Evolutionary conservation across 2,113 vertebrate species (phyloP).

Genomic region (Gymnogyps californianus): DNA sequence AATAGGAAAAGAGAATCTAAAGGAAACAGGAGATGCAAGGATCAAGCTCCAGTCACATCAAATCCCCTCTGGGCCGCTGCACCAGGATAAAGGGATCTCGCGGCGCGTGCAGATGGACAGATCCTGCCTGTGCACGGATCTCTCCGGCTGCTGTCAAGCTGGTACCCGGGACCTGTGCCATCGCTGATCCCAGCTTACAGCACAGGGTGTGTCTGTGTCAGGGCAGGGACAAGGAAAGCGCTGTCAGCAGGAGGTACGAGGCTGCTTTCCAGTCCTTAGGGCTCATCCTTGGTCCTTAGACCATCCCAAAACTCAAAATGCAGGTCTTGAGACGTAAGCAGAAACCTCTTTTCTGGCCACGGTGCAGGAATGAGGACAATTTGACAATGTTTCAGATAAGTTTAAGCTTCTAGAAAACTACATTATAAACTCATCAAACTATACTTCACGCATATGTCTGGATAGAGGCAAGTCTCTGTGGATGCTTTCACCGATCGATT

Average conservation of each 20-base stretch:
- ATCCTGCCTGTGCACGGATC: not conserved
- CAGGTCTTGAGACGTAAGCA: rapidly evolving
- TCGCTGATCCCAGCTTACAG: not conserved
- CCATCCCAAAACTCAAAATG: not conserved
- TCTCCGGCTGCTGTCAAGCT: not conserved
- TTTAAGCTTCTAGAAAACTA: not conserved
- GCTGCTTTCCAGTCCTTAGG: not conserved
- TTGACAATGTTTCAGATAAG: not conserved
- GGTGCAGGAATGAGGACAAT: rapidly evolving
- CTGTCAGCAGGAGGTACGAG: rapidly evolving
- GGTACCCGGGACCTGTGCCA: rapidly evolving
- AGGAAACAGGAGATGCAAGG: not conserved
- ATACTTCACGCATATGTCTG: rapidly evolving
- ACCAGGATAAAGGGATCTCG: too few relatives aligned
- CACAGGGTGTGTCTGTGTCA: not conserved
- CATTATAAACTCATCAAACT: not conserved
- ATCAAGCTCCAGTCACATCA: not conserved
- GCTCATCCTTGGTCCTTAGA: not conserved
- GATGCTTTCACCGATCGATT: not conserved
- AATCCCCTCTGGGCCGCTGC: too few relatives aligned
- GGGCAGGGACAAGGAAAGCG: not conserved
- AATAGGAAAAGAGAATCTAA: not conserved
- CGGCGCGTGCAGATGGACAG: rapidly evolving
- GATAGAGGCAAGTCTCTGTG: not conserved
- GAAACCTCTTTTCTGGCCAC: not conserved